A percentile compares a stretch with the other conserved stretches of the same genome.
Evolutionary conservation across 2,113 vertebrate species (phyloP).

Genomic region (Sceloporus undulatus): DNA sequence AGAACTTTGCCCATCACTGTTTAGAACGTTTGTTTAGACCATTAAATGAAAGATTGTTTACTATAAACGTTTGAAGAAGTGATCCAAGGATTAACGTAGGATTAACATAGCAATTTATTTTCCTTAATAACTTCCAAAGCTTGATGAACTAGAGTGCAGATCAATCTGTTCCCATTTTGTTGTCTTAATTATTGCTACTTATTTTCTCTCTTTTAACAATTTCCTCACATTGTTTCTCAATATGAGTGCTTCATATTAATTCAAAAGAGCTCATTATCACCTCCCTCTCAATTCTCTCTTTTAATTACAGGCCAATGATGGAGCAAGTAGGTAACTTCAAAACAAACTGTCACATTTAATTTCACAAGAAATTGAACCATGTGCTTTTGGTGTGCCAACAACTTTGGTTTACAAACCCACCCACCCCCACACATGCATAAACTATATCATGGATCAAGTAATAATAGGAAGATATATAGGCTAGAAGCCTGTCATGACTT

Average conservation of each 20-base stretch:
- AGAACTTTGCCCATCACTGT: background rate
- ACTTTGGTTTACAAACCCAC: conserved; percentile 20
- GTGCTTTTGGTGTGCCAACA: background rate
- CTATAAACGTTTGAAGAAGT: conserved; percentile 57
- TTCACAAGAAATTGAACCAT: conserved; percentile 37
- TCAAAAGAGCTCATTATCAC: conserved; percentile 58
- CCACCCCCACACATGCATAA: conserved; percentile 6
- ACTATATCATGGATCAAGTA: background rate
- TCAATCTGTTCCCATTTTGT: conserved; percentile 41
- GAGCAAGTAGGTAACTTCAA: conserved; percentile 44
- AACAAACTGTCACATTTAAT: conserved; percentile 40
- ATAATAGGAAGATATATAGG: too few relatives aligned
- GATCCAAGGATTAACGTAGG: conserved; percentile 35
- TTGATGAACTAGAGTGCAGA: background rate
- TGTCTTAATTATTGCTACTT: conserved; percentile 60
- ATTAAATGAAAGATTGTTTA: conserved; percentile 35
- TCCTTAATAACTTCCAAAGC: conserved; percentile 42
- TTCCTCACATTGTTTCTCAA: conserved; percentile 51
- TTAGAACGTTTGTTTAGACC: background rate
- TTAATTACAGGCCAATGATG: conserved; percentile 61
- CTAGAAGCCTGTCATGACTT: too few relatives aligned
- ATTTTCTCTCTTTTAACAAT: conserved; percentile 37
- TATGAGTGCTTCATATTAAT: conserved; percentile 47
- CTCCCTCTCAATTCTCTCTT: conserved; percentile 48
- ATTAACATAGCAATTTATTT: conserved; percentile 45